Percentiles rank a stretch among this genome's conserved stretches.
These are phyloP conservation scores for Dicaeum eximium DNA, from an alignment of 2,113 vertebrate genomes.

Conservation along the genomic window DNA sequence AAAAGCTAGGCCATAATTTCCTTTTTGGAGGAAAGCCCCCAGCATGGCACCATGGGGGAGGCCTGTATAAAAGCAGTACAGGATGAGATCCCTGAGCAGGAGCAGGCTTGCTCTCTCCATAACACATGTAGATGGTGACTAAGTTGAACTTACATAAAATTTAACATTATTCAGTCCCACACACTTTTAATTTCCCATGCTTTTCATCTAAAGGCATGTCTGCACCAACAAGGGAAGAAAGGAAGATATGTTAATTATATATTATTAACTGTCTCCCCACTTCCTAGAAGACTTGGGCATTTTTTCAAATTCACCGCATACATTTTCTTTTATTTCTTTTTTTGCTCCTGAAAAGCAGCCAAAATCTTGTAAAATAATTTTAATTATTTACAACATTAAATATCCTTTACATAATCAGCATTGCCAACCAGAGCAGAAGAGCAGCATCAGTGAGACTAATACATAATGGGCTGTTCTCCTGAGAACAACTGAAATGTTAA, in stretches of 20 bases:
- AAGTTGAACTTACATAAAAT: not conserved
- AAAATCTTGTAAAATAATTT: not conserved
- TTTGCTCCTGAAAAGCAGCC: not conserved
- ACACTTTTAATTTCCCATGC: not conserved
- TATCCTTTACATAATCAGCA: not conserved
- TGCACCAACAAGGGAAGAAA: not conserved
- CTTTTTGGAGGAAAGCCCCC: not conserved
- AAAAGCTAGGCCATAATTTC: not conserved
- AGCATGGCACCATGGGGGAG: accelerated
- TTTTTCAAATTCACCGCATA: not conserved
- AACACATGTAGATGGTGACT: not conserved
- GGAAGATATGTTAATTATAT: constrained; percentile 21
- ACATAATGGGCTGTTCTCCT: not conserved
- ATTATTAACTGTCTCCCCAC: not conserved
- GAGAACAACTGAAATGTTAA: not conserved
- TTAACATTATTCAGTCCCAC: not conserved
- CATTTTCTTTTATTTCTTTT: not conserved
- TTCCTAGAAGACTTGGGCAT: not conserved
- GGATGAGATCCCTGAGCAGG: not conserved
- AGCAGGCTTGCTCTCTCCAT: not conserved
- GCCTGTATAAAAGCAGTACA: not conserved
- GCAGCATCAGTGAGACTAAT: not conserved
- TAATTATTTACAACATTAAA: not conserved
- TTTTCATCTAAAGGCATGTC: not conserved
- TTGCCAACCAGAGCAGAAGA: not conserved